Percentiles rank a stretch among this genome's conserved stretches.
Evolutionary conservation across 2,888 invertebrate species (phyloP).

Genomic region (Meiosimyza platycephala): DNA sequence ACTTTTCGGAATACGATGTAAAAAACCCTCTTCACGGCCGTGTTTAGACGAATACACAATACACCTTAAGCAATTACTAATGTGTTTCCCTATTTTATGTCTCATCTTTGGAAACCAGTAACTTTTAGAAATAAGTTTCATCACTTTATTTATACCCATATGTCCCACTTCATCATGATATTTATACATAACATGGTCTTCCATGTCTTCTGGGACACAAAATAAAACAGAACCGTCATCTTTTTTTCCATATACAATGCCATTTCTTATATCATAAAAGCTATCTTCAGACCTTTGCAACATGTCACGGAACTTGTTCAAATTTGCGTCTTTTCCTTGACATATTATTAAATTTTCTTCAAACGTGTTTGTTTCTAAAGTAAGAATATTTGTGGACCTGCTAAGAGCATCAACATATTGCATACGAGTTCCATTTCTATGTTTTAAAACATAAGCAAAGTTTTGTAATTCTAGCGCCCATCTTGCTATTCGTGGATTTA

Average conservation of each 20-base stretch:
- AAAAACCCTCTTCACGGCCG: slow-evolving; percentile 23
- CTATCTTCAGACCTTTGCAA: slow-evolving; percentile 7
- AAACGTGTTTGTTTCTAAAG: slow-evolving; percentile 35
- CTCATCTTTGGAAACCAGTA: slow-evolving; percentile 36
- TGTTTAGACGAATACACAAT: slow-evolving; percentile 28
- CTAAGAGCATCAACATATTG: slow-evolving; percentile 37
- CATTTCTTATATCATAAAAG: slow-evolving; percentile 33
- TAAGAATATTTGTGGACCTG: slow-evolving; percentile 22
- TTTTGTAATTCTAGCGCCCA: slow-evolving; percentile 42
- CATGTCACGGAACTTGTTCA: not conserved
- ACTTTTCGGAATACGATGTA: slow-evolving; percentile 44
- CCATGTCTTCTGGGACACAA: slow-evolving; percentile 36
- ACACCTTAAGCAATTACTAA: slow-evolving; percentile 34
- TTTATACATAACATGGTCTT: slow-evolving; percentile 29
- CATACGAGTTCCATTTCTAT: slow-evolving; percentile 23
- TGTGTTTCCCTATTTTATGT: slow-evolving; percentile 13
- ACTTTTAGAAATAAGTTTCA: slow-evolving; percentile 16
- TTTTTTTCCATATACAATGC: no score
- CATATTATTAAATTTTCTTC: slow-evolving; percentile 20
- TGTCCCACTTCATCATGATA: slow-evolving; percentile 39
- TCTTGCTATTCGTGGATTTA: slow-evolving; percentile 25
- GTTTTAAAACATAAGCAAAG: slow-evolving; percentile 40
- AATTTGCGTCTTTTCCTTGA: slow-evolving; percentile 4
- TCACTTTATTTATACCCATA: slow-evolving; percentile 22
- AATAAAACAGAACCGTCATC: no score